phyloP scores from a whole-genome alignment of 2,888 invertebrate genomes.

The Ellobium chinense region DNA sequence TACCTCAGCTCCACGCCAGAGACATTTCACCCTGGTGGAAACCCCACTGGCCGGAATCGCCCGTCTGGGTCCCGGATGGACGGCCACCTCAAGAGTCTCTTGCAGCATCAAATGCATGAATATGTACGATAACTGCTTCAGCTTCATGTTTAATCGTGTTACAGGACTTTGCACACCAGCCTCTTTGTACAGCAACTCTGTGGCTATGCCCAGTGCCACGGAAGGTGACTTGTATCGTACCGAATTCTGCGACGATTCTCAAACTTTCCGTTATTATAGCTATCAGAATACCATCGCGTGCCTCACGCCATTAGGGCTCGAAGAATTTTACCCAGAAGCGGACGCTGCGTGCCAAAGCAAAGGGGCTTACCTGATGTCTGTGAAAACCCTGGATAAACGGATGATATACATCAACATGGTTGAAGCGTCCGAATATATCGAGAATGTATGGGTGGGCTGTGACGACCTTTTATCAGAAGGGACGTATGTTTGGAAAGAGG shows the following conservation, averaged over 20 bases:
- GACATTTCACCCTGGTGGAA: too few relatives aligned
- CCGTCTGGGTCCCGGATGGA: background rate
- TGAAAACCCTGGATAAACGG: background rate
- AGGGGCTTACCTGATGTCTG: background rate
- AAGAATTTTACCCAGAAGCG: background rate
- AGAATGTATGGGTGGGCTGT: constrained; percentile 17
- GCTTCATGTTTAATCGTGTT: background rate
- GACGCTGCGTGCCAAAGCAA: background rate
- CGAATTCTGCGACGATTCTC: background rate
- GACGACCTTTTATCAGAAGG: background rate
- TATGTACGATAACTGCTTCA: background rate
- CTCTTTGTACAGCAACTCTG: background rate
- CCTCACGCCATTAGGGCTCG: background rate
- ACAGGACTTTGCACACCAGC: constrained; percentile 11
- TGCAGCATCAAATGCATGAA: background rate
- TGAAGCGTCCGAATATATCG: too few relatives aligned
- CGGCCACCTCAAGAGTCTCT: background rate
- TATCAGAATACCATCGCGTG: background rate
- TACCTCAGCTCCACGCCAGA: too few relatives aligned
- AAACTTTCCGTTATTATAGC: background rate
- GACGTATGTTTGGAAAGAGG: background rate
- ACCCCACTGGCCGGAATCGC: too few relatives aligned
- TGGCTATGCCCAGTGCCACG: background rate
- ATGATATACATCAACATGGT: background rate
- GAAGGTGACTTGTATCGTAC: background rate